A percentile compares a stretch with the other conserved stretches of the same genome.
These are phyloP conservation scores for Nephila pilipes DNA, from an alignment of 1,140 invertebrate genomes.

Conservation along the genomic window DNA sequence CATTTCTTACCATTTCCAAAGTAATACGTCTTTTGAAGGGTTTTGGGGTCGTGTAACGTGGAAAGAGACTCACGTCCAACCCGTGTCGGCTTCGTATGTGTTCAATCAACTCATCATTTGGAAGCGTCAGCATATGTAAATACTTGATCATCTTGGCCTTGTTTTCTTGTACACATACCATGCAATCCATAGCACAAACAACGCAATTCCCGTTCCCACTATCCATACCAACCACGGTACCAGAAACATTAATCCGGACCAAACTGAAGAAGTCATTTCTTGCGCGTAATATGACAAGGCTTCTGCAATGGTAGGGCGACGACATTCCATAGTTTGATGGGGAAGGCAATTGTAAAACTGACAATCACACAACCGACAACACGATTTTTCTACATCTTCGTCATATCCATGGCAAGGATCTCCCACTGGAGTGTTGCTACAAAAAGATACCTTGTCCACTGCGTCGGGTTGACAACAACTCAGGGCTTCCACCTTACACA, in stretches of 20 bases:
- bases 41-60: not conserved
- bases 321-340: conserved; percentile 9
- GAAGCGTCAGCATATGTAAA: too few relatives aligned
- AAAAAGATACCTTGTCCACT: not conserved
- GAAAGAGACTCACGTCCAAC: not conserved
- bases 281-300: not conserved
- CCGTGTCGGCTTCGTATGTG: too few relatives aligned
- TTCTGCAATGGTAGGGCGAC: not conserved
- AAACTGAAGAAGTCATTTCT: not conserved
- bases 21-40: not conserved
- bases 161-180: too few relatives aligned
- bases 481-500: conserved; percentile 26
- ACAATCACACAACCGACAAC: conserved; percentile 1
- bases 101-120: too few relatives aligned
- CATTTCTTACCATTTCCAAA: not conserved
- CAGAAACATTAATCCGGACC: not conserved
- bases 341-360: not conserved
- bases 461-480: conserved; percentile 31
- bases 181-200: too few relatives aligned
- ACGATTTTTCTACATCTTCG: not conserved
- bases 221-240: not conserved
- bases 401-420: not conserved
- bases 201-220: too few relatives aligned
- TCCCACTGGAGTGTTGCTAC: not conserved
- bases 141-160: too few relatives aligned